Evolutionary conservation across 1,140 invertebrate species (phyloP).

Genomic region (Brachionus rotundiformis): DNA sequence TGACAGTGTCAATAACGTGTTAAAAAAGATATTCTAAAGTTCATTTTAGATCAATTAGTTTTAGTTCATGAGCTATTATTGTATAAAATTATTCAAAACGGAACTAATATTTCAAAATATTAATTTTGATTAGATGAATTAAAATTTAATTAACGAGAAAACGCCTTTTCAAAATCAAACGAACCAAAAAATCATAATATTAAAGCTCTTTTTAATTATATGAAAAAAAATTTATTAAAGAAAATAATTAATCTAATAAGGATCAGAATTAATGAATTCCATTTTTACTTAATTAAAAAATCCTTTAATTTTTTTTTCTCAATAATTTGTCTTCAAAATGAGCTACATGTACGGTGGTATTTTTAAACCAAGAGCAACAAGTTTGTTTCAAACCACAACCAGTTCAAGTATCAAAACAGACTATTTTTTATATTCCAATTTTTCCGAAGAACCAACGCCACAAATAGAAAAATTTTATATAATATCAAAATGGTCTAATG

Average conservation of each 20-base stretch:
- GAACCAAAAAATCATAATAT: neutral
- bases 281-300: too few relatives aligned
- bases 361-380: neutral
- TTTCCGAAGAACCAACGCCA: neutral
- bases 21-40: too few relatives aligned
- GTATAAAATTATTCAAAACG: too few relatives aligned
- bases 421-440: neutral
- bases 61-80: too few relatives aligned
- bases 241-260: neutral
- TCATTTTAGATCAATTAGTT: too few relatives aligned
- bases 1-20: too few relatives aligned
- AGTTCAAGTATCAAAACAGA: neutral
- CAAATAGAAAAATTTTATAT: neutral
- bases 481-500: slow-evolving; percentile 39
- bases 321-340: too few relatives aligned
- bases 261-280: too few relatives aligned
- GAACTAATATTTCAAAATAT: neutral
- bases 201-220: neutral
- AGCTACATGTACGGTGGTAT: neutral
- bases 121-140: neutral
- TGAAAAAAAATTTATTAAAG: neutral
- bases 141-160: neutral
- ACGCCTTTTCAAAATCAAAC: neutral
- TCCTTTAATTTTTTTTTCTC: too few relatives aligned
- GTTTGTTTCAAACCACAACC: neutral